A percentile compares a stretch with the other conserved stretches of the same genome.
These are phyloP conservation scores for Euwallacea similis DNA, from an alignment of 1,140 invertebrate species.

Conservation along the genomic window DNA sequence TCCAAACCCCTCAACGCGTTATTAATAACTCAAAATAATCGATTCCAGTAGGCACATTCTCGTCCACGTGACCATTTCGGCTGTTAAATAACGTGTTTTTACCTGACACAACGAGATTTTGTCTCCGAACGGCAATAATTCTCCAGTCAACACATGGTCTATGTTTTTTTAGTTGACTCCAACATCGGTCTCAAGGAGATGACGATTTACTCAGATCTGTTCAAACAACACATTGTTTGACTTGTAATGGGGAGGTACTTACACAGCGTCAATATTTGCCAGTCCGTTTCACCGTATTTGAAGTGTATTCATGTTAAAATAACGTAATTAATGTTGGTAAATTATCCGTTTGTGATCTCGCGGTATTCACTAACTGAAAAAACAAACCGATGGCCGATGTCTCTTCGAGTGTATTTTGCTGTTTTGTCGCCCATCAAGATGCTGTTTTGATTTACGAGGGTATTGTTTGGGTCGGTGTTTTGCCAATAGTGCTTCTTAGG, in stretches of 20 bases:
- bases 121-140: background rate
- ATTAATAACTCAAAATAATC: too few species aligned
- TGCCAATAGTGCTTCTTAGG: too few species aligned
- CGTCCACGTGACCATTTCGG: too few species aligned
- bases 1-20: too few species aligned
- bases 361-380: too few species aligned
- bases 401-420: background rate
- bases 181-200: constrained; percentile 24
- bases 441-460: too few species aligned
- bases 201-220: constrained; percentile 24
- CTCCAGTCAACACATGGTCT: constrained; percentile 9
- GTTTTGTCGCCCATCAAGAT: too few species aligned
- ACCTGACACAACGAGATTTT: too few species aligned
- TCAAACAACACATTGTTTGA: constrained; percentile 24
- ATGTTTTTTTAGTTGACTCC: constrained; percentile 21
- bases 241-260: constrained; percentile 28
- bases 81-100: too few species aligned
- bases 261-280: constrained; percentile 23
- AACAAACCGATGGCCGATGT: too few species aligned
- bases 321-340: constrained; percentile 15
- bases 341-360: background rate
- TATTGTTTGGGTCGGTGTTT: too few species aligned
- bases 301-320: constrained; percentile 20
- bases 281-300: constrained; percentile 10
- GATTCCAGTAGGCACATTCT: too few species aligned